Evolutionary conservation across 2,113 vertebrate genomes (phyloP).

Genomic region (Solenodon paradoxus): DNA sequence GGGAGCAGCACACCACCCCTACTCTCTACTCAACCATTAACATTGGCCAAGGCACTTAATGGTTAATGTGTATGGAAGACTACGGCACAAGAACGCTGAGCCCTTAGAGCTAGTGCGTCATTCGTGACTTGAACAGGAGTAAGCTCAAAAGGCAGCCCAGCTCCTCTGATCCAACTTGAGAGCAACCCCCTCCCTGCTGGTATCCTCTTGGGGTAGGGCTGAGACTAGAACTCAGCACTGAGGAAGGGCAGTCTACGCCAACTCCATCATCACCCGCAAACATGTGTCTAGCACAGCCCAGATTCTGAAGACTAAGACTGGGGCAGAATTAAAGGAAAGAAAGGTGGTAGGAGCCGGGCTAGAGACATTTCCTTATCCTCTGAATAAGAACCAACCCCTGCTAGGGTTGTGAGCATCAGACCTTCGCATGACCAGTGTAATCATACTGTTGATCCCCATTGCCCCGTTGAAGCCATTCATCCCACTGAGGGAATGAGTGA

Average conservation of each 20-base stretch:
- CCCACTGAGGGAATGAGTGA: not conserved
- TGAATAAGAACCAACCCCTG: not conserved
- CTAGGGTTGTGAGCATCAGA: not conserved
- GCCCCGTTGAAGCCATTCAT: not conserved
- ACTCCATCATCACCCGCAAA: not conserved
- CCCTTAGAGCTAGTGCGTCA: not conserved
- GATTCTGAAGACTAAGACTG: not conserved
- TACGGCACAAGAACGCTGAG: not conserved
- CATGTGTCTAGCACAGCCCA: not conserved
- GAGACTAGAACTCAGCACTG: not conserved
- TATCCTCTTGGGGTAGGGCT: not conserved
- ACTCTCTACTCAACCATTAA: not conserved
- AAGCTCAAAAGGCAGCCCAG: not conserved
- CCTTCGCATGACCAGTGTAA: not conserved
- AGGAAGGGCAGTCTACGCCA: not conserved
- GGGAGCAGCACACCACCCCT: not conserved
- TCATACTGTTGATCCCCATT: not conserved
- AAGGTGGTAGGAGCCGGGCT: not conserved
- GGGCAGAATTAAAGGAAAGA: not conserved
- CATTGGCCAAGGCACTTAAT: not conserved
- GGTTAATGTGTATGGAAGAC: not conserved
- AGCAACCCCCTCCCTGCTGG: not conserved
- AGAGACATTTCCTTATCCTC: not conserved
- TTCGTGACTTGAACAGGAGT: not conserved
- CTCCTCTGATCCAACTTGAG: not conserved